Evolutionary conservation across 2,113 vertebrate genomes (phyloP).

Genomic region (Aptenodytes forsteri): DNA sequence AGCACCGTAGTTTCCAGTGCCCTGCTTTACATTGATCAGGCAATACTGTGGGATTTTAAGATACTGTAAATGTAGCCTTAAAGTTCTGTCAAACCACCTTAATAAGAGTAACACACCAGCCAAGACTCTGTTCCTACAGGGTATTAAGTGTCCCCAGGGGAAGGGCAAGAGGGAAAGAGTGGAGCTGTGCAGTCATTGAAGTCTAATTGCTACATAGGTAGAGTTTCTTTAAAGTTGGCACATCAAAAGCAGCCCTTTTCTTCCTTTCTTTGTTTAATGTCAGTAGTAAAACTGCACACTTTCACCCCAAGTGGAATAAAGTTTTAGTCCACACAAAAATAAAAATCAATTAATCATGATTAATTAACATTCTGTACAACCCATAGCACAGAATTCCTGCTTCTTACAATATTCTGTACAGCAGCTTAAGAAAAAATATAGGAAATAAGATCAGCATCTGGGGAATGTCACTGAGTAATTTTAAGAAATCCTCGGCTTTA

Average conservation of each 20-base stretch:
- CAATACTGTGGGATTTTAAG: background rate
- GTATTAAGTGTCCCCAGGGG: background rate
- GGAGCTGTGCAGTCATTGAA: background rate
- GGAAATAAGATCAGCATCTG: background rate
- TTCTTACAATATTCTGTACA: background rate
- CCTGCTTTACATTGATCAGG: background rate
- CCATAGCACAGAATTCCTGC: background rate
- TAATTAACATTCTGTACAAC: background rate
- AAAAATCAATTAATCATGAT: background rate
- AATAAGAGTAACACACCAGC: background rate
- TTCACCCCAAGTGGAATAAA: background rate
- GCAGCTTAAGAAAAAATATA: background rate
- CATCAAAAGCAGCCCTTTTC: background rate
- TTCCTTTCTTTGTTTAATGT: background rate
- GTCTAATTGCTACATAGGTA: background rate
- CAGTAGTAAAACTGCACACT: background rate
- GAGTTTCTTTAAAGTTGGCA: background rate
- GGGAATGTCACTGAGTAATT: background rate
- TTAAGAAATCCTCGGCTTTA: background rate
- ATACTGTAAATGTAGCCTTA: background rate
- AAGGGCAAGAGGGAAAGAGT: background rate
- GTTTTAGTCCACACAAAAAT: background rate
- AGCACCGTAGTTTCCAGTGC: background rate
- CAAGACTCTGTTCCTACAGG: background rate
- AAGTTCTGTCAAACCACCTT: background rate